A percentile compares a stretch with the other conserved stretches of the same genome.
Evolutionary conservation across 2,113 vertebrate species (phyloP).

Genomic region (Catharus bicknelli): DNA sequence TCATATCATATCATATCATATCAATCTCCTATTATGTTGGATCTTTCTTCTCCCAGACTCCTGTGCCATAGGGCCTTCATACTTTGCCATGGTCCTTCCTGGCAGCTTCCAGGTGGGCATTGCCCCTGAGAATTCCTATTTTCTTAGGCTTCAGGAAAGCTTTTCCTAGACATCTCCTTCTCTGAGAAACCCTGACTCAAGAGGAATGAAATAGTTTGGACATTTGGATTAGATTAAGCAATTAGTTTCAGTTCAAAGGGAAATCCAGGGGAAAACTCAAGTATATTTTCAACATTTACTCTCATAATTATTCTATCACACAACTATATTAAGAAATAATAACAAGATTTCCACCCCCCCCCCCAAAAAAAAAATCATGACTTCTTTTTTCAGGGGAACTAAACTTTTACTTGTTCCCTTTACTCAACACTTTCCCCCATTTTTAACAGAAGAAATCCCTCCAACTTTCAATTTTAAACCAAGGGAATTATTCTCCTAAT

Average conservation of each 20-base stretch:
- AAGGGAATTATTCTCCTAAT: not conserved
- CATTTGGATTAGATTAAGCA: not conserved
- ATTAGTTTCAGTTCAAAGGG: not conserved
- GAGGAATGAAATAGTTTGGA: not conserved
- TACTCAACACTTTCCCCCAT: not conserved
- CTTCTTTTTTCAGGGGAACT: not conserved
- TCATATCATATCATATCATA: too few relatives aligned
- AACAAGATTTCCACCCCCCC: not conserved
- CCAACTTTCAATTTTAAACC: not conserved
- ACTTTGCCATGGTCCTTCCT: rapidly evolving
- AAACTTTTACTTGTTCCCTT: not conserved
- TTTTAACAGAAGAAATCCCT: not conserved
- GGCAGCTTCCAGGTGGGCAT: not conserved
- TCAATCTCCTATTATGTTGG: not conserved
- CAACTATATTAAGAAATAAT: not conserved
- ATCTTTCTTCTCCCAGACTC: rapidly evolving
- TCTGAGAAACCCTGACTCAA: not conserved
- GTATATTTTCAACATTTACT: not conserved
- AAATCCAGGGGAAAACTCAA: not conserved
- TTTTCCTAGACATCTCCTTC: not conserved
- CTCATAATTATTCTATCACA: not conserved
- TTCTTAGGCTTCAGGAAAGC: not conserved
- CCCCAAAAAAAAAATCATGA: not conserved
- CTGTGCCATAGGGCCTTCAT: not conserved
- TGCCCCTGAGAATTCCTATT: not conserved